These are phyloP conservation scores for Leuciscus idus DNA, from an alignment of 2,113 vertebrate genomes.

Conservation along the genomic window DNA sequence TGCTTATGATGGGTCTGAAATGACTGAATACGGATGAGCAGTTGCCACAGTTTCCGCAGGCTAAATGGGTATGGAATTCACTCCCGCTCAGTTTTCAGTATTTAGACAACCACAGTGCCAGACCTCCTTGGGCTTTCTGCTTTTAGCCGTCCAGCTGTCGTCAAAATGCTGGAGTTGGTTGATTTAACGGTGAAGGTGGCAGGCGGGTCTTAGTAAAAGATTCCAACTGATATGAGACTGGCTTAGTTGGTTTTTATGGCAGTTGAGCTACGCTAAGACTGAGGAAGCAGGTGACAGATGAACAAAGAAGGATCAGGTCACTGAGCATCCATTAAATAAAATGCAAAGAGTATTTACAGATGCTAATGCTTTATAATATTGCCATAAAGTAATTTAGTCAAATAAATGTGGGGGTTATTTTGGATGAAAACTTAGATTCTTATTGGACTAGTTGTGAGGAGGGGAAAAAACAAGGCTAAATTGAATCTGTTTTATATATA, in stretches of 20 bases:
- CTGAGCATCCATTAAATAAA: background rate
- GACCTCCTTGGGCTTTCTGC: conserved; percentile 57
- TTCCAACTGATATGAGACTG: conserved; percentile 25
- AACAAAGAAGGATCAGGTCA: background rate
- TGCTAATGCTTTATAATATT: background rate
- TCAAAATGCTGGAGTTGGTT: conserved; percentile 48
- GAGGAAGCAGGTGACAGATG: conserved; percentile 13
- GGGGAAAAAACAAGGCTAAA: too few species aligned
- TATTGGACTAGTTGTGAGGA: too few species aligned
- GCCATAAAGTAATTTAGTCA: background rate
- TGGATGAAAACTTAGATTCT: background rate
- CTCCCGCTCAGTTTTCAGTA: conserved; percentile 67
- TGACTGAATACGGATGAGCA: conserved; percentile 34
- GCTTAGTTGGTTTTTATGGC: conserved; percentile 18
- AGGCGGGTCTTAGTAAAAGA: conserved; percentile 45
- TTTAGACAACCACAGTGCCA: conserved; percentile 47
- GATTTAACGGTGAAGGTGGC: conserved; percentile 51
- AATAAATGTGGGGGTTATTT: background rate
- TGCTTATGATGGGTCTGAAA: conserved; percentile 18
- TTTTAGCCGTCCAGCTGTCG: conserved; percentile 76
- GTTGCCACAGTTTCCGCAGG: conserved; percentile 34
- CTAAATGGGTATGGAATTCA: conserved; percentile 57
- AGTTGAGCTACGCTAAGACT: background rate
- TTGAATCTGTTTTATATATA: too few species aligned
- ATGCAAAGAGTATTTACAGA: background rate